phyloP scores from a whole-genome alignment of 1,140 invertebrate species.

The Dendrolimus punctatus region DNA sequence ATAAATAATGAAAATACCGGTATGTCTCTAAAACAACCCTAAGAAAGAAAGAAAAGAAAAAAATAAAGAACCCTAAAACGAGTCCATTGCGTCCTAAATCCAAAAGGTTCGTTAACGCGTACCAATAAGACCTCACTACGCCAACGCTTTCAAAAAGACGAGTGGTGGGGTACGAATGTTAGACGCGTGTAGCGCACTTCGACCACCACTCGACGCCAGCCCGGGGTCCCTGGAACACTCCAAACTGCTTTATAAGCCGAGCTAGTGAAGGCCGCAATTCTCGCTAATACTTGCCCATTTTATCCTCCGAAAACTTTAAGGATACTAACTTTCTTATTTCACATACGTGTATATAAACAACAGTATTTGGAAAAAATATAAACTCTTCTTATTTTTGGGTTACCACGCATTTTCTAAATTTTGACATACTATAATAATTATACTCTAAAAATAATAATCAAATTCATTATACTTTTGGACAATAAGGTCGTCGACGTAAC shows the following conservation, averaged over 20 bases:
- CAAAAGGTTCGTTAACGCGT: conserved; percentile 4
- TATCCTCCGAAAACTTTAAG: conserved; percentile 16
- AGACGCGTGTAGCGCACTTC: conserved; percentile 15
- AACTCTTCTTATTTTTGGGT: no score
- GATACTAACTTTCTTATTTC: not conserved
- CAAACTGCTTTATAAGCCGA: conserved; percentile 30
- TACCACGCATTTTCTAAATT: no score
- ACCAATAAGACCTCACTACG: conserved; percentile 4
- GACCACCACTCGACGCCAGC: conserved; percentile 16
- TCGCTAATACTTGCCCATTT: conserved; percentile 16
- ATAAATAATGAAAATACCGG: no score
- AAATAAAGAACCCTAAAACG: no score
- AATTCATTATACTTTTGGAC: no score
- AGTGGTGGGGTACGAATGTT: conserved; percentile 7
- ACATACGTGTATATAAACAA: no score
- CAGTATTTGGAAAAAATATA: no score
- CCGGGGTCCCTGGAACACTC: conserved; percentile 19
- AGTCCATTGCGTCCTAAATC: not conserved
- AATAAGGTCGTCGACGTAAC: no score
- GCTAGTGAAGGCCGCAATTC: conserved; percentile 13
- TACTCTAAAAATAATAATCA: no score
- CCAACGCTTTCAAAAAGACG: conserved; percentile 1
- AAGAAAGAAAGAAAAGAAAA: no score
- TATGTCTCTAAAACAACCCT: no score
- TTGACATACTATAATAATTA: no score